Conservation (phyloP, 1,140 invertebrate genomes). For the Acyrthosiphon pisum region DNA sequence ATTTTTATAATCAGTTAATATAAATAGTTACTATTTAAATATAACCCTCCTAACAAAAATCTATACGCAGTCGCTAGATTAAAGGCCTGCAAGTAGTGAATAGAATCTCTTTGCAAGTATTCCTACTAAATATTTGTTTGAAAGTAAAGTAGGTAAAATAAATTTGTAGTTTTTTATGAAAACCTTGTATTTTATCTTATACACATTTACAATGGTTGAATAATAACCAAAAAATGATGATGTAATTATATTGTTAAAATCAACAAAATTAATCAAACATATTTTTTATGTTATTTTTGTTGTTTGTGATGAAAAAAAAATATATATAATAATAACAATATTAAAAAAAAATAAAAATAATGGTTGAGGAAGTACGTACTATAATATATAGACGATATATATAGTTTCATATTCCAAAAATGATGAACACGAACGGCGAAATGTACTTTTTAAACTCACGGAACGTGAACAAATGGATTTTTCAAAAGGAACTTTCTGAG, state of each 20-base stretch:
- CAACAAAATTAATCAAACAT: neutral
- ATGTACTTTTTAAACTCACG: slow-evolving; percentile 17
- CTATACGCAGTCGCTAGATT: neutral
- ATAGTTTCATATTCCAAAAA: neutral
- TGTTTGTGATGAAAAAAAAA: too few relatives aligned
- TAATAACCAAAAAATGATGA: neutral
- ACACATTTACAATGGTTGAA: neutral
- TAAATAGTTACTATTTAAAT: neutral
- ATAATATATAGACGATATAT: neutral
- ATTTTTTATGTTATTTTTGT: neutral
- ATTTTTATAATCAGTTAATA: too few relatives aligned
- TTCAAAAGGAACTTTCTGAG: neutral
- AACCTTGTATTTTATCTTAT: neutral
- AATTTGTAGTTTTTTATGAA: neutral
- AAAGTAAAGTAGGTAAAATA: neutral
- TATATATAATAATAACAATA: too few relatives aligned
- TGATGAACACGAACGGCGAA: neutral
- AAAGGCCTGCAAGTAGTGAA: neutral
- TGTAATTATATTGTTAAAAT: neutral
- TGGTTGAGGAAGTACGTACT: neutral
- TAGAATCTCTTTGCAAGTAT: neutral
- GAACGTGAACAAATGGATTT: neutral
- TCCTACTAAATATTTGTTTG: neutral
- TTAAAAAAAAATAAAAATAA: neutral
- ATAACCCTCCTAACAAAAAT: neutral